Evolutionary conservation across 2,797 vertebrate genomes (phyloP).

Genomic region (Octomys mimax): DNA sequence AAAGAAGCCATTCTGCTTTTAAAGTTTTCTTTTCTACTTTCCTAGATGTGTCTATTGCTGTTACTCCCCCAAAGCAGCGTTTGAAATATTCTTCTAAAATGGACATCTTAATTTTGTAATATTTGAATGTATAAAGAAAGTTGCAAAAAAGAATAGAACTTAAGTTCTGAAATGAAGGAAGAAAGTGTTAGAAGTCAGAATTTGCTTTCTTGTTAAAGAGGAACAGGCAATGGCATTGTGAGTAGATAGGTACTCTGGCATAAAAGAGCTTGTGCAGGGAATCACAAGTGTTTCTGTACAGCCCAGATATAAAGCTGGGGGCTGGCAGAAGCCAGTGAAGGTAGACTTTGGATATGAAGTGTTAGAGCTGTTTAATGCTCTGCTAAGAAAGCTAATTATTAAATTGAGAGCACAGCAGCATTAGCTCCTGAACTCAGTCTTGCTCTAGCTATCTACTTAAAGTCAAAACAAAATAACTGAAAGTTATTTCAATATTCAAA

Average conservation of each 20-base stretch:
- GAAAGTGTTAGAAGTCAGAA: background rate
- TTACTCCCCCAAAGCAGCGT: slow-evolving; percentile 24
- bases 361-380: background rate
- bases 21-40: slow-evolving; percentile 5
- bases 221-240: background rate
- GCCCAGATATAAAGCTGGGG: background rate
- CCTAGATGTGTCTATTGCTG: slow-evolving; percentile 9
- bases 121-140: slow-evolving; percentile 16
- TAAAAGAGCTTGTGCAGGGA: background rate
- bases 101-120: background rate
- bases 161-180: background rate
- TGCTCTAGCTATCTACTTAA: background rate
- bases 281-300: background rate
- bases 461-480: slow-evolving; percentile 16
- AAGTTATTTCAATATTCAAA: background rate
- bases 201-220: background rate
- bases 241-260: too few relatives aligned
- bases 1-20: background rate
- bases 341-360: background rate
- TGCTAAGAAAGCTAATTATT: background rate
- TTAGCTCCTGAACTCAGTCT: background rate
- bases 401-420: background rate
- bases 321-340: background rate
- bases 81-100: slow-evolving; percentile 48
- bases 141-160: slow-evolving; percentile 4